Evolutionary conservation across 2,113 vertebrate species (phyloP).

Genomic region (Opisthocomus hoazin): DNA sequence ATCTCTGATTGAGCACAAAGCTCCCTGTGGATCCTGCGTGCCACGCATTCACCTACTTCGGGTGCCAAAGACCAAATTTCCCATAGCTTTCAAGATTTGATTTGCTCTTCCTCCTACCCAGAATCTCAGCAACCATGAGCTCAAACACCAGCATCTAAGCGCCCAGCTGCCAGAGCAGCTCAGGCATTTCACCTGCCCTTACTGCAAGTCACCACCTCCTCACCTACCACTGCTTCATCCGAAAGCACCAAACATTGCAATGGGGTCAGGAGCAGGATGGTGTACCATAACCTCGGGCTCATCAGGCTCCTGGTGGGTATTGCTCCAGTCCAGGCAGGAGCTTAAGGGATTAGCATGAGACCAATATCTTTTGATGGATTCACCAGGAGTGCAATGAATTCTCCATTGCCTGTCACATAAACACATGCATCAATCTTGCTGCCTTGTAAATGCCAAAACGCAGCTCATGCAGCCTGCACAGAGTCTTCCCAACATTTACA

Average conservation of each 20-base stretch:
- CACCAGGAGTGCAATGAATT: background rate
- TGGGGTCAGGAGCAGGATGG: accelerated
- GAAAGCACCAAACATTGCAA: background rate
- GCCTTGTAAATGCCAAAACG: background rate
- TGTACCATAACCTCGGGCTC: background rate
- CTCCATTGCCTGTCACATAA: background rate
- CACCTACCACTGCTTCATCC: background rate
- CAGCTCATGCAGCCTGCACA: background rate
- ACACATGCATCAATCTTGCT: background rate
- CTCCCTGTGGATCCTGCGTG: background rate
- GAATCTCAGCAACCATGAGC: background rate
- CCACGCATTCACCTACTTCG: background rate
- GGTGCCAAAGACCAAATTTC: background rate
- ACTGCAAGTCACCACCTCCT: background rate
- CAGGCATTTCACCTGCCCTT: background rate
- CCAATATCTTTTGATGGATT: background rate
- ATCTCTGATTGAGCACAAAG: background rate
- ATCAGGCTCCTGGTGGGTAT: background rate
- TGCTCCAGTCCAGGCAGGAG: background rate
- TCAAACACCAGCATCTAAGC: background rate
- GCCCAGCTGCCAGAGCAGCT: background rate
- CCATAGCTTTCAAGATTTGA: background rate
- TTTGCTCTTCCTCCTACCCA: background rate
- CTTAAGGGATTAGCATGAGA: background rate
- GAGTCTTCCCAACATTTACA: background rate